Percentiles rank a stretch among this genome's conserved stretches.
These are phyloP conservation scores for Caerostris extrusa DNA, from an alignment of 1,140 invertebrate genomes.

Conservation along the genomic window DNA sequence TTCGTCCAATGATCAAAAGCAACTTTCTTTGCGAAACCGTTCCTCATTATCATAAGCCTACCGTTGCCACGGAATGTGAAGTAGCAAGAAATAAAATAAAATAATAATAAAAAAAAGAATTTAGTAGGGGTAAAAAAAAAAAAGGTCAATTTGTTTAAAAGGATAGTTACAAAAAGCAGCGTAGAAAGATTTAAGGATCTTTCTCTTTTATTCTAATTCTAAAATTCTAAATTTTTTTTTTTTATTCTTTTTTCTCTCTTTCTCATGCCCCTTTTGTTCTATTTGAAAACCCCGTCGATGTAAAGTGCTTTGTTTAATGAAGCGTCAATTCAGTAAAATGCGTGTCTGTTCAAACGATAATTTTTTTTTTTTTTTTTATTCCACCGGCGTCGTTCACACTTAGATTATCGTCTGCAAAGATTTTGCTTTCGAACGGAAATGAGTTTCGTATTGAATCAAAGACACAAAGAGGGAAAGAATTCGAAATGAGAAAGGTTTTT, in stretches of 20 bases:
- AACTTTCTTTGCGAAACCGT: constrained; percentile 34
- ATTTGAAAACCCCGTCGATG: constrained; percentile 41
- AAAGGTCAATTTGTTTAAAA: constrained; percentile 69
- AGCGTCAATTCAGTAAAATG: constrained; percentile 63
- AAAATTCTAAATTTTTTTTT: constrained; percentile 10
- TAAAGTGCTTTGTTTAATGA: constrained; percentile 71
- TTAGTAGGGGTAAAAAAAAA: background rate
- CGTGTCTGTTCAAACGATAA: constrained; percentile 33
- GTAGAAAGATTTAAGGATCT: constrained; percentile 24
- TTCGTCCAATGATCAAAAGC: constrained; percentile 38
- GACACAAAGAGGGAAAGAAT: constrained; percentile 33
- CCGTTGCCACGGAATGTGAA: constrained; percentile 3
- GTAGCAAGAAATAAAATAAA: background rate
- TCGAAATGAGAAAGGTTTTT: constrained; percentile 41
- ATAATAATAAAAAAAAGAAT: background rate
- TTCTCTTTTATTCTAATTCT: constrained; percentile 61
- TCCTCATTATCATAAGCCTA: constrained; percentile 64
- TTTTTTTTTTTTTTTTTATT: constrained; percentile 6
- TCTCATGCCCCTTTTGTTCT: constrained; percentile 29
- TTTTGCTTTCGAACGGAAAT: background rate
- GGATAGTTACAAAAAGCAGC: constrained; percentile 29
- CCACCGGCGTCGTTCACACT: constrained; percentile 25
- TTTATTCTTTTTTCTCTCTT: no score
- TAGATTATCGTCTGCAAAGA: constrained; percentile 55
- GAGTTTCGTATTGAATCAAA: constrained; percentile 48